Base-by-base conservation (phyloP, 2,888 invertebrate genomes). In the Drosophila mimetica region DNA sequence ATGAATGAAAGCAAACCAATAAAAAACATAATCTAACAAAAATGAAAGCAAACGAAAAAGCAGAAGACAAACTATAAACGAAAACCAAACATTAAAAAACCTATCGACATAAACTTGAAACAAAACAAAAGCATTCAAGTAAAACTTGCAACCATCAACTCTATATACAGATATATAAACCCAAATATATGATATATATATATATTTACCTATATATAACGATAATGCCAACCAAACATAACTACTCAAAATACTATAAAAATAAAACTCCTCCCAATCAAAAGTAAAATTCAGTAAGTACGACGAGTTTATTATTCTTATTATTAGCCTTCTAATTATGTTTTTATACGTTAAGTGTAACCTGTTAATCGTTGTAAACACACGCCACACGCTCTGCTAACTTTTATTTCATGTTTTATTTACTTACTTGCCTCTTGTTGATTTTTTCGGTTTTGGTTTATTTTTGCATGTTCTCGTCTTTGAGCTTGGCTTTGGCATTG, bases 201-300 rank as follows among this genome's bases (percentile, higher is more conserved):
- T 75, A 60, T 65, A 25, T 59, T 59, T 48, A 55, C 50, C 60
- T 51, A 61, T 63, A 67, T 63, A 57, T 55, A 54, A 64, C n/a
- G 53, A 59, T 59, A 58, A 64, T 61, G 44, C 22, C 50, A 61
- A 61, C 36, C 42, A 51, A 52, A 41, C 52, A 47, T 53, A 60
- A 65, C 41, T 59, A 71, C 48, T 61, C 65, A 63, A 72, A 72
- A 64, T 55, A 47, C 32, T 20, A 60, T 44, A 46, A 63, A 50
- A 39, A 8, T 16, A 37, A 54, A 58, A 73, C 42, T 81, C 70
- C 73, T 80, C 72, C 73, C 75, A 79, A 76, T 55, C 63, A 67
- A 79, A 80, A 61, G 63, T 79, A 61, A 74, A 75, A 73, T 79
- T 71, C 81, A 74, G 81, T 81, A 81, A 81, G 81, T 81, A 81